Percentiles rank a stretch among this genome's conserved stretches.
These are phyloP conservation scores for Polyommatus icarus DNA, from an alignment of 2,888 invertebrate genomes.

Conservation along the genomic window DNA sequence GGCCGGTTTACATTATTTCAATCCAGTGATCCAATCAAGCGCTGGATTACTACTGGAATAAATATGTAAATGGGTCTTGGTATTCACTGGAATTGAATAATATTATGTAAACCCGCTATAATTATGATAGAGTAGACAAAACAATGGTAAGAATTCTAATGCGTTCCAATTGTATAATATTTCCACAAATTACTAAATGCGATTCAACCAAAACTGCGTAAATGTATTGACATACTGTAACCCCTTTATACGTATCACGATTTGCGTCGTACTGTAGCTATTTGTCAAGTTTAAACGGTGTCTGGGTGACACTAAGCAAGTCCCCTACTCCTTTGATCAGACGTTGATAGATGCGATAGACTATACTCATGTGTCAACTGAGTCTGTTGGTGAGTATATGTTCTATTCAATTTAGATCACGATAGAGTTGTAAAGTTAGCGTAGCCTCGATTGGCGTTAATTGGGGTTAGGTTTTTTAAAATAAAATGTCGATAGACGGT, in stretches of 20 bases:
- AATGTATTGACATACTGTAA: not conserved
- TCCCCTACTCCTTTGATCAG: slow-evolving; percentile 23
- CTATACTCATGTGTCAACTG: not conserved
- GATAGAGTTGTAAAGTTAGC: not conserved
- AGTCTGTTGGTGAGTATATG: not conserved
- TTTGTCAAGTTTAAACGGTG: slow-evolving; percentile 4
- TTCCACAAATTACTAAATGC: not conserved
- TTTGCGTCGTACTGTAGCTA: not conserved
- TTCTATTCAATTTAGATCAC: not conserved
- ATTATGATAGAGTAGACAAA: too few relatives aligned
- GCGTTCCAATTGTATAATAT: not conserved
- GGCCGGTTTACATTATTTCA: too few relatives aligned
- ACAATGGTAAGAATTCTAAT: too few relatives aligned
- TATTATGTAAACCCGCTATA: too few relatives aligned
- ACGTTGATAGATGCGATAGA: not conserved
- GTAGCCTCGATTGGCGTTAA: not conserved
- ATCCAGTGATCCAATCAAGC: too few relatives aligned
- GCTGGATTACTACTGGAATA: too few relatives aligned
- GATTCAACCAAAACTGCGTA: not conserved
- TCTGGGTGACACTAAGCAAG: slow-evolving; percentile 4
- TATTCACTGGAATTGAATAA: too few relatives aligned
- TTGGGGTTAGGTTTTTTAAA: too few relatives aligned
- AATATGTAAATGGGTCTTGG: too few relatives aligned
- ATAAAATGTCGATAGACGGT: not conserved
- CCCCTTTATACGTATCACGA: not conserved